phyloP scores from a whole-genome alignment of 2,797 vertebrate species.

The Alectoris magna region DNA sequence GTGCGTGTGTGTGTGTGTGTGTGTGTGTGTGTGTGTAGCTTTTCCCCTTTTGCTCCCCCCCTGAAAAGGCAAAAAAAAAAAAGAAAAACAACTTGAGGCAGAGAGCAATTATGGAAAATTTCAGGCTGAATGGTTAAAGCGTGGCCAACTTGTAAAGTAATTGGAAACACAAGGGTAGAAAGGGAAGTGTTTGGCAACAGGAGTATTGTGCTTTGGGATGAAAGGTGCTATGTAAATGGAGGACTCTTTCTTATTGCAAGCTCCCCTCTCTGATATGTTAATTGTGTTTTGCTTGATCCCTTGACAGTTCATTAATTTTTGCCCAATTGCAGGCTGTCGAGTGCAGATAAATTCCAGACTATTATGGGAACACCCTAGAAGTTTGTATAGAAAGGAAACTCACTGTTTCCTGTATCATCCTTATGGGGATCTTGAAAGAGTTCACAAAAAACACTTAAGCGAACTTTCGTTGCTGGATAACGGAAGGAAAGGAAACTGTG shows the following conservation, averaged over 20 bases:
- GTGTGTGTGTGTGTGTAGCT: background rate
- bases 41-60: background rate
- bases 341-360: slow-evolving; percentile 70
- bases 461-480: slow-evolving; percentile 66
- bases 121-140: slow-evolving; percentile 20
- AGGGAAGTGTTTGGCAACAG: background rate
- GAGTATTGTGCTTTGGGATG: background rate
- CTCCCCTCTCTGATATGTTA: slow-evolving; percentile 27
- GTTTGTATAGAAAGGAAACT: slow-evolving; percentile 75
- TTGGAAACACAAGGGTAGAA: background rate
- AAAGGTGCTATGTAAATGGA: slow-evolving; percentile 36
- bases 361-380: slow-evolving; percentile 72
- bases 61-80: background rate
- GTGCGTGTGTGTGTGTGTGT: background rate
- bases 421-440: slow-evolving; percentile 77
- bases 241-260: slow-evolving; percentile 15
- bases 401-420: slow-evolving; percentile 80
- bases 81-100: background rate
- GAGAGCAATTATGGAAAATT: slow-evolving; percentile 48
- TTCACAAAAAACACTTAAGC: slow-evolving; percentile 72
- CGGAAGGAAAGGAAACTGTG: slow-evolving; percentile 80
- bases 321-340: slow-evolving; percentile 48
- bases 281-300: slow-evolving; percentile 40
- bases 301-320: slow-evolving; percentile 66
- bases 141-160: slow-evolving; percentile 27